Base-by-base conservation (phyloP, 1,140 invertebrate genomes). In the Heliothis virescens region DNA sequence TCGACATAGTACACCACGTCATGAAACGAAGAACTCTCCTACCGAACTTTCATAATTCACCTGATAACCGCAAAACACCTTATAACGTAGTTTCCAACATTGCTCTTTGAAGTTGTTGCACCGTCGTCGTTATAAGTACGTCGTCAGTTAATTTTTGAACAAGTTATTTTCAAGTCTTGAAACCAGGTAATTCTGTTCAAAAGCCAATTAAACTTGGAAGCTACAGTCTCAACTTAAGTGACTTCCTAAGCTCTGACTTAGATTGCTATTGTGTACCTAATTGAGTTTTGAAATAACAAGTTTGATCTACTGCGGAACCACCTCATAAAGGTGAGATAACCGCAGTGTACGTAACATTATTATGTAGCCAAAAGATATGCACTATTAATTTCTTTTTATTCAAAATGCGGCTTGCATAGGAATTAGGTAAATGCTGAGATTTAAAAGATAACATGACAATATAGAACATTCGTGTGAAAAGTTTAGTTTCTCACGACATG, bases 261-360 rank as follows among this genome's bases (percentile, higher is more conserved):
- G 72, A 74, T 74, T 74, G 72, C 72, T 60, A 74, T 60, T 74
- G 72, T 73, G 69, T 73, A 57, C 69, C 53, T 73, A 73, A 73
- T 73, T 73, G 69, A 57, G 52, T 73, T 73, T 55, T 59, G 69
- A 57, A 73, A 74, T 60, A 74, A 74, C 57, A 74, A 74, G 11
- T 74, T 60, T 60, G 34, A 74, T 21, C 72, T 47, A 18, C 29
- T 1, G 50, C 34, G 41, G 15, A 18, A 48, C 16, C 34, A 55
- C 47, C 55, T 72, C 52, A 34, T n/a, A 41, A n/a, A 72, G 69
- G 57, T 21, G 34, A 67, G 69, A 55, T 72, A 26, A 72, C 15
- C 10, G n/a, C 13, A 9, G n/a, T n/a, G 16, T 18, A 48, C 16
- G 41, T 65, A 48, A 65, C 12, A 48, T 50, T n/a, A 57, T 55